These are phyloP conservation scores for Nycticryphes semicollaris DNA, from an alignment of 2,113 vertebrate species.

Conservation along the genomic window DNA sequence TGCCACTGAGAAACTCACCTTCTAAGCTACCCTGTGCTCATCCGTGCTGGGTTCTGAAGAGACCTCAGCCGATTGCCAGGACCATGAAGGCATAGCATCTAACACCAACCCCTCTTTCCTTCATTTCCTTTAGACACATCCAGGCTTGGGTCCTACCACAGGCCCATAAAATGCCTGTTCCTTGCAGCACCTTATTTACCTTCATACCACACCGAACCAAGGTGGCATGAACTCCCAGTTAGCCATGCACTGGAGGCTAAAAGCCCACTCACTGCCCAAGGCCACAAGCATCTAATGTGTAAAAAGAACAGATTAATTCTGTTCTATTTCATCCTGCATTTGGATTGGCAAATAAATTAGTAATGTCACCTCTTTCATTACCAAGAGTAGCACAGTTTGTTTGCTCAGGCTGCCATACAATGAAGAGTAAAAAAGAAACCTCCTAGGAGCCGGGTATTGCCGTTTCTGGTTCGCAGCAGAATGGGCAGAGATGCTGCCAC, in stretches of 20 bases:
- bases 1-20: neutral
- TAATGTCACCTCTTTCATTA: slow-evolving; percentile 35
- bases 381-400: neutral
- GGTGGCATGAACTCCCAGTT: neutral
- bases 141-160: neutral
- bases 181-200: neutral
- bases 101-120: neutral
- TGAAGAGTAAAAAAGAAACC: neutral
- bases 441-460: neutral
- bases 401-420: slow-evolving; percentile 16
- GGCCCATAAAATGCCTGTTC: neutral
- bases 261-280: neutral
- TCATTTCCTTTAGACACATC: no score
- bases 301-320: slow-evolving; percentile 30
- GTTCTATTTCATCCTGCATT: slow-evolving; percentile 1
- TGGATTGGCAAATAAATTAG: slow-evolving; percentile 33
- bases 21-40: neutral
- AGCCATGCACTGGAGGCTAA: neutral
- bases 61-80: accelerated
- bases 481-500: neutral
- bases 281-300: neutral
- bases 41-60: neutral
- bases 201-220: neutral
- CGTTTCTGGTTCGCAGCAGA: neutral
- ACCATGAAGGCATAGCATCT: accelerated